These are phyloP conservation scores for Erinaceus europaeus DNA, from an alignment of 2,113 vertebrate genomes.

Conservation along the genomic window DNA sequence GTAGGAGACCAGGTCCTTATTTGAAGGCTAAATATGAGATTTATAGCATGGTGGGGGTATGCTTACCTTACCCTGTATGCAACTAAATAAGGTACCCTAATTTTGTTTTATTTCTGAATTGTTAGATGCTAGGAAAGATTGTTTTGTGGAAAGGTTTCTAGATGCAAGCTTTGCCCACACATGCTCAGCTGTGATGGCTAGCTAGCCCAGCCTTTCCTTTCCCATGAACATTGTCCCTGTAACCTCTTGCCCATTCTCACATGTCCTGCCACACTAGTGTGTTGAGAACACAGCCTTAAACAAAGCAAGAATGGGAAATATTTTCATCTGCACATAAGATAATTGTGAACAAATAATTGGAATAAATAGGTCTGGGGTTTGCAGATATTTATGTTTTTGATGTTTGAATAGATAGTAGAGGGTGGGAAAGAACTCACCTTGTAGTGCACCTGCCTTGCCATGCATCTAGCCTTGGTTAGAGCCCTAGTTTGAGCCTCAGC, in stretches of 20 bases:
- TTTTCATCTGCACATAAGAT: background rate
- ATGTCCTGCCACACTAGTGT: background rate
- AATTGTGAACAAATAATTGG: background rate
- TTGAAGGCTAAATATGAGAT: too few relatives aligned
- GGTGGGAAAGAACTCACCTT: too few relatives aligned
- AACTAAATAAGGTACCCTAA: background rate
- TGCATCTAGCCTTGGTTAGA: too few relatives aligned
- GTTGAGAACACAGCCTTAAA: background rate
- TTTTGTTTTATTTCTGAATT: background rate
- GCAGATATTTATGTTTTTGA: background rate
- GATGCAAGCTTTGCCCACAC: background rate
- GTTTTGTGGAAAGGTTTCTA: background rate
- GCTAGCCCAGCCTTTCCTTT: background rate
- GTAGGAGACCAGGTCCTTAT: background rate
- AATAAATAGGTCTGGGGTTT: background rate
- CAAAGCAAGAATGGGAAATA: background rate
- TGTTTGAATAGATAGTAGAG: background rate
- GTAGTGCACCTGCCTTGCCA: too few relatives aligned
- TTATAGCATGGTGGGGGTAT: too few relatives aligned
- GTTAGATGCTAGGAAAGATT: background rate
- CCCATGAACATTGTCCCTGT: background rate
- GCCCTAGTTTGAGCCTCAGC: too few relatives aligned
- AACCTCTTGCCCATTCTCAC: background rate
- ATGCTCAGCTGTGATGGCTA: background rate
- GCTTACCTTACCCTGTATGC: too few relatives aligned